These are phyloP conservation scores for Panagrolaimus sp. DNA, from an alignment of 1,140 invertebrate species.

Conservation along the genomic window DNA sequence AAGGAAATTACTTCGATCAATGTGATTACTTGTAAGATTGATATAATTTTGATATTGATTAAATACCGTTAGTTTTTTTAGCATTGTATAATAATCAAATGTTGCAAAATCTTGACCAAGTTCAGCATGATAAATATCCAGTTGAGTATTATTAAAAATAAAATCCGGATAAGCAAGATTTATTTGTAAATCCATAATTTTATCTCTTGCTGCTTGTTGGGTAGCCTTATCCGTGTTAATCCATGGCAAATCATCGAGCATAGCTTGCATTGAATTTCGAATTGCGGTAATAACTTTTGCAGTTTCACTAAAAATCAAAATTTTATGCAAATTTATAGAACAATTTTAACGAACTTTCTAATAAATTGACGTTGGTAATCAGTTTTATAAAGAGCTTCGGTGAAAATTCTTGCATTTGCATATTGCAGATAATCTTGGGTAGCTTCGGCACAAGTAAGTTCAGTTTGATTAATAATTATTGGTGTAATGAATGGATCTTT, in stretches of 20 bases:
- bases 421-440: neutral
- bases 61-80: slow-evolving; percentile 17
- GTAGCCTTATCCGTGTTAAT: neutral
- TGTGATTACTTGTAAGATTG: slow-evolving; percentile 62
- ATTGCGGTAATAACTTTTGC: neutral
- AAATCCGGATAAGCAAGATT: slow-evolving; percentile 64
- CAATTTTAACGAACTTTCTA: slow-evolving; percentile 24
- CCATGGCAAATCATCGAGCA: neutral
- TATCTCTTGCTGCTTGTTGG: neutral
- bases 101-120: slow-evolving; percentile 57
- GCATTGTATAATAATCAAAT: slow-evolving; percentile 32
- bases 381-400: slow-evolving; percentile 23
- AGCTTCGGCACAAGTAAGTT: slow-evolving; percentile 11
- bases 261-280: neutral
- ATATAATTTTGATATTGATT: slow-evolving; percentile 47
- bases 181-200: slow-evolving; percentile 4
- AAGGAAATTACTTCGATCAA: slow-evolving; percentile 60
- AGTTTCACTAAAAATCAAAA: neutral
- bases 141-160: slow-evolving; percentile 63
- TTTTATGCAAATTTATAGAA: too few relatives aligned
- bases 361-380: slow-evolving; percentile 6
- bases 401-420: slow-evolving; percentile 30
- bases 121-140: slow-evolving; percentile 63
- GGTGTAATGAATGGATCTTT: too few relatives aligned
- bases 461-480: too few relatives aligned